Conservation (phyloP, 2,888 invertebrate species). For the Idaea aversata region DNA sequence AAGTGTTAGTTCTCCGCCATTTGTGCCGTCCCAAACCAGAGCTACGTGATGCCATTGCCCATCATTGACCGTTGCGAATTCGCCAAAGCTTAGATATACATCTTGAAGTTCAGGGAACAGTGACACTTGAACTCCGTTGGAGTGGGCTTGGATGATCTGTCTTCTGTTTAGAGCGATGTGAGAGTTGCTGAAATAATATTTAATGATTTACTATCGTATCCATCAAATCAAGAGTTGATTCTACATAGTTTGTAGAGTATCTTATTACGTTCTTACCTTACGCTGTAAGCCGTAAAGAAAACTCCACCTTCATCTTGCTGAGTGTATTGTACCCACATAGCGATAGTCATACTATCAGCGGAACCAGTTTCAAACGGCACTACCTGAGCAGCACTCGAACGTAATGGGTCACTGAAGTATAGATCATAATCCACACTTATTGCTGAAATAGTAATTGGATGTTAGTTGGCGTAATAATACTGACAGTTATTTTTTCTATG, state of each 20-base stretch:
- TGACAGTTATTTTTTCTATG: background rate
- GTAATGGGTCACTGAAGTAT: slow-evolving; percentile 94
- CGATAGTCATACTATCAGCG: slow-evolving; percentile 90
- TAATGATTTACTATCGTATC: background rate
- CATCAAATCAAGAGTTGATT: slow-evolving; percentile 6
- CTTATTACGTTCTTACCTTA: slow-evolving; percentile 78
- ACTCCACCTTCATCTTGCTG: slow-evolving; percentile 95
- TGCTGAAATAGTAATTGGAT: slow-evolving; percentile 79
- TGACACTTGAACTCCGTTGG: slow-evolving; percentile 95
- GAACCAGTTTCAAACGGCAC: slow-evolving; percentile 93
- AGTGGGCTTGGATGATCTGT: slow-evolving; percentile 94
- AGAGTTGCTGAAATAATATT: slow-evolving; percentile 81
- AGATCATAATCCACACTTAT: slow-evolving; percentile 99
- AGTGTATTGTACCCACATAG: slow-evolving; percentile 98
- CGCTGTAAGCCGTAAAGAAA: slow-evolving; percentile 95
- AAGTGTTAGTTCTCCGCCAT: slow-evolving; percentile 91
- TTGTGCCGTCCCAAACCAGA: slow-evolving; percentile 94
- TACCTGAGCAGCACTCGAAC: slow-evolving; percentile 95
- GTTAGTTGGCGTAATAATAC: background rate
- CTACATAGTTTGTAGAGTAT: background rate
- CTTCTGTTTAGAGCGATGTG: slow-evolving; percentile 88
- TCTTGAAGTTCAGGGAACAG: slow-evolving; percentile 93
- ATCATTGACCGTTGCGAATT: slow-evolving; percentile 96
- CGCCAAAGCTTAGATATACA: slow-evolving; percentile 93
- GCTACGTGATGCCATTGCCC: slow-evolving; percentile 98